Evolutionary conservation across 1,140 invertebrate genomes (phyloP), one percentile per base, ranked within the genome.

Genomic region (Habropoda laboriosa): DNA sequence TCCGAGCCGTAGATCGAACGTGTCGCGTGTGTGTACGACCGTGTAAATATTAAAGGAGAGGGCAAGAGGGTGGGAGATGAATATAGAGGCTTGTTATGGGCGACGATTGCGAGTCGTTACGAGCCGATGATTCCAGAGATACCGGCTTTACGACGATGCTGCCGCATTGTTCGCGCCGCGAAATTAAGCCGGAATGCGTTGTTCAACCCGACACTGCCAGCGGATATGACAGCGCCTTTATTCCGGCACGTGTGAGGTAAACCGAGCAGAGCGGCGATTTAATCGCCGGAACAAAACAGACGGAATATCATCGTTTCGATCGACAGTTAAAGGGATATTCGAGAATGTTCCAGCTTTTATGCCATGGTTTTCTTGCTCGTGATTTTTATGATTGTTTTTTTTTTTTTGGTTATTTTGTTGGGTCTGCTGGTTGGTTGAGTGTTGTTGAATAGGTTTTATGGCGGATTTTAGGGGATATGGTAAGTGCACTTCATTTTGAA

Each of bases 211-310:
- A 47, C 30, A 40, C 55, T 27, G 40, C 10, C n/a, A 30, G 45
- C 72, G 75, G 66, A 77, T 70, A 70, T 58, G 75, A 49, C 75
- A 49, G 53, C 53, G 55, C 55, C 66, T 70, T 77, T 70, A 77
- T 70, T 70, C 53, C 18, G 64, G 66, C 66, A 77, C 66, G 75
- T 30, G 75, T 58, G 66, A 58, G 63, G 63, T 57, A 76, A 76
- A 76, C 63, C 73, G 74, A 77, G 75, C 63, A 45, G 24, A 76
- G 10, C 63, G 53, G 8, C 32, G 63, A 57, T 76, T 68, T 76
- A 45, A 76, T 68, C 49, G 51, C 0, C 2, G 30, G 10, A 27
- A 68, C 51, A 21, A 67, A 55, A 67, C 16, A 0, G 1, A 51
- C 12, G 10, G 35, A 32, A 18, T 30, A 7, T 6, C 5, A n/a